Base-by-base conservation (phyloP, 2,888 invertebrate genomes). In the Tetragnatha montana region DNA sequence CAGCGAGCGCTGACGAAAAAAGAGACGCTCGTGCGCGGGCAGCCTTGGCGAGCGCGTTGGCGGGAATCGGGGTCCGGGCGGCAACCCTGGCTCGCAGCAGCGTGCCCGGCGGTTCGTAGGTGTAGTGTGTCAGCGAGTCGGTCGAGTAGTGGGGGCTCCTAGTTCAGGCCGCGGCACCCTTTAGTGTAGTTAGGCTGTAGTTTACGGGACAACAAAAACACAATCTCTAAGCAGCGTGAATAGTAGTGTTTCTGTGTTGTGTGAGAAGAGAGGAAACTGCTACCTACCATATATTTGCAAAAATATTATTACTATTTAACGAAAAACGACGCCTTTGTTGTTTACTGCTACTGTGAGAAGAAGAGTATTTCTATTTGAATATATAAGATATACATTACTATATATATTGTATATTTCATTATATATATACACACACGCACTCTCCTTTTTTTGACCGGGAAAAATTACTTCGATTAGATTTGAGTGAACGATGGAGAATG, bases 131-230 rank as follows among this genome's bases (percentile, higher is more conserved):
- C 80, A 85, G 81, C 75, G 87, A 84, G 81, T 49, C 21, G 49
- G 81, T 75, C 75, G 75, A 10, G 89, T 89, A 89, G 89, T 85
- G 81, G 89, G 89, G 89, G 89, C 35, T 85, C 70, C 75, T 89
- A 85, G 83, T n/a, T 69, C 70, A 69, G 60, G 81, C 76, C 22
- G 81, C 84, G 76, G 79, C 81, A 89, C 81, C 89, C 89, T 85
- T 88, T 89, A 89, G 89, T 85, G 84, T 89, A 89, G 87, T 87
- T 89, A 89, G 88, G 88, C 88, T 50, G 88, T 89, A 89, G 88
- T 89, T 89, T 75, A 80, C 81, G 89, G 85, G 75, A 85, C 22
- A 80, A 50, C 35, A 80, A 19, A 60, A 87, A 81, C 35, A 35
- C 71, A 80, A 84, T 60, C 83, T 75, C 75, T 79, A 79, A 50